These are phyloP conservation scores for Ageneiosus marmoratus DNA, from an alignment of 2,113 vertebrate genomes.

Conservation along the genomic window DNA sequence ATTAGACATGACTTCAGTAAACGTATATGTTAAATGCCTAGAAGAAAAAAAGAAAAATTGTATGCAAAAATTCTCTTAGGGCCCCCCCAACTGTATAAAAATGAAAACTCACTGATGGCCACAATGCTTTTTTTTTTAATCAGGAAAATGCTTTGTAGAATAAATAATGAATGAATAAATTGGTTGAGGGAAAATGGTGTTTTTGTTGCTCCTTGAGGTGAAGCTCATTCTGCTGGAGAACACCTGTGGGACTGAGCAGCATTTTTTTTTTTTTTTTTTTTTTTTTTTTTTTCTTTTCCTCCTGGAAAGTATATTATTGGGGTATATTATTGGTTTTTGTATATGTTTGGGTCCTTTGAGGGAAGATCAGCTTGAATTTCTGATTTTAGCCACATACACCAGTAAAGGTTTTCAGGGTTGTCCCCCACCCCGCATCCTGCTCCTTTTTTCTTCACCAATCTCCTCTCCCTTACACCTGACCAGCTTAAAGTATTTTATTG, in stretches of 20 bases:
- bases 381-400: slow-evolving; percentile 55
- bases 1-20: slow-evolving; percentile 87
- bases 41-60: slow-evolving; percentile 87
- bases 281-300: slow-evolving; percentile 49
- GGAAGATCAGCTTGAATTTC: slow-evolving; percentile 52
- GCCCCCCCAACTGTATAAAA: slow-evolving; percentile 53
- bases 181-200: slow-evolving; percentile 67
- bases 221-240: neutral
- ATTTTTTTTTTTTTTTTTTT: slow-evolving; percentile 41
- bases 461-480: slow-evolving; percentile 62
- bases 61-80: slow-evolving; percentile 84
- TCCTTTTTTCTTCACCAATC: slow-evolving; percentile 6
- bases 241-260: neutral
- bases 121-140: slow-evolving; percentile 47
- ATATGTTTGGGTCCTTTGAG: slow-evolving; percentile 73
- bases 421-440: slow-evolving; percentile 1
- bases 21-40: slow-evolving; percentile 91
- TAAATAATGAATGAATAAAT: slow-evolving; percentile 48
- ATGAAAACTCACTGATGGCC: slow-evolving; percentile 49
- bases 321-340: slow-evolving; percentile 67
- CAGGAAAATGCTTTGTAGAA: slow-evolving; percentile 60
- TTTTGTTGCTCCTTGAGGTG: slow-evolving; percentile 67
- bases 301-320: slow-evolving; percentile 68
- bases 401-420: slow-evolving; percentile 49
- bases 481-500: slow-evolving; percentile 78